Percentiles rank a stretch among this genome's conserved stretches.
Conservation (phyloP, 2,888 invertebrate genomes). For the Glaucopsyche alexis region DNA sequence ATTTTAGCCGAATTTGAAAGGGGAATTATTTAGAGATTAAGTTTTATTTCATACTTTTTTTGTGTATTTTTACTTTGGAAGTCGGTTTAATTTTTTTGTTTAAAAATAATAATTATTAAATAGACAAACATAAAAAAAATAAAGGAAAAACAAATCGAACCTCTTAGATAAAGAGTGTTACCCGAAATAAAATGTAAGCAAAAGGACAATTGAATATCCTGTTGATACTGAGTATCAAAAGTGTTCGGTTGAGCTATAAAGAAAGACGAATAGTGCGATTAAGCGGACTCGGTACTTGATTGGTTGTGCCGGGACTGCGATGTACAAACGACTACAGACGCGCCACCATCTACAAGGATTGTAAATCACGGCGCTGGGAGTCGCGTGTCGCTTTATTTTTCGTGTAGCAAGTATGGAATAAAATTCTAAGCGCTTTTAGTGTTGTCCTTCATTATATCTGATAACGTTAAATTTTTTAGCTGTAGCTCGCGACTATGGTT, state of each 20-base stretch:
- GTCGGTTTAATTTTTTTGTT: too few species aligned
- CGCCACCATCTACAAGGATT: conserved; percentile 3
- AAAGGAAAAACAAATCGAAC: neutral
- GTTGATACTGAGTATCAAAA: conserved; percentile 45
- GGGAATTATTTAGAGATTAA: too few species aligned
- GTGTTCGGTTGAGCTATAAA: conserved; percentile 38
- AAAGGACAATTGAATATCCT: conserved; percentile 7
- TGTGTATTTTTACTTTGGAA: too few species aligned
- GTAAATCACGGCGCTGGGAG: neutral
- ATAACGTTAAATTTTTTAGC: too few species aligned
- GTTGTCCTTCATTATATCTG: too few species aligned
- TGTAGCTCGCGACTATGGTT: too few species aligned
- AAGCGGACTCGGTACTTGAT: conserved; percentile 59
- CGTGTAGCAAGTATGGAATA: neutral
- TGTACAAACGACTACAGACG: conserved; percentile 41
- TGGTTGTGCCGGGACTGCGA: conserved; percentile 52
- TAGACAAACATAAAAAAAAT: too few species aligned
- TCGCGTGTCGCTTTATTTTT: neutral
- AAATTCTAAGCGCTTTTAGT: neutral
- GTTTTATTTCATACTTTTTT: too few species aligned
- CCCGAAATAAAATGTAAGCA: neutral
- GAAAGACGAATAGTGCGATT: conserved; percentile 56
- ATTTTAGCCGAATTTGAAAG: too few species aligned
- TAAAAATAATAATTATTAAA: too few species aligned
- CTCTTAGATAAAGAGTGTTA: neutral